Base-by-base conservation (phyloP, 2,113 vertebrate species). In the Bujurquina vittata region DNA sequence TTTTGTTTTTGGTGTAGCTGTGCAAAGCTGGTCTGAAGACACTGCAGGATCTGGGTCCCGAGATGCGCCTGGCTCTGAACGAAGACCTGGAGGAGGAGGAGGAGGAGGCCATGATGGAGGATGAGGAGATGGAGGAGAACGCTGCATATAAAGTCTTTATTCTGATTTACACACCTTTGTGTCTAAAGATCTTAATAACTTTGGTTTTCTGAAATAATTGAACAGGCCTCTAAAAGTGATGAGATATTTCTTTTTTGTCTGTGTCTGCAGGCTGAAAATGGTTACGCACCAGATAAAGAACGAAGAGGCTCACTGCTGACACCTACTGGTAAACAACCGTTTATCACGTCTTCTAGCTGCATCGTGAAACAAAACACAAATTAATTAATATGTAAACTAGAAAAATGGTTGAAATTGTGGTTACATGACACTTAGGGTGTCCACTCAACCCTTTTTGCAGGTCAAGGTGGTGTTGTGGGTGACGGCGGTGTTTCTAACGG, bases 21-120 rank as follows among this genome's bases (percentile, higher is more conserved):
- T 91, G 91, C 78, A 93, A 98, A 95, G 97, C 96, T 1, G 97
- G 97, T 59, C 95, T 98, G 81, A 94, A 95, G 89, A 97, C 96
- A 7, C 95, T 98, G 14, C 97, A 98, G 91, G 96, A 97, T 86
- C 94, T 98, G 88, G 97, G 96, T 54, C 97, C 97, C 3, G 97
- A 98, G 94, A 98, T 98, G 89, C 95, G 97, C 10, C 92, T 96
- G 85, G 97, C 97, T 75, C 95, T 98, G 83, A 96, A 95, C 23
- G 94, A 96, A 79, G 96, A 97, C 82, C 95, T 96, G 62, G 96
- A 97, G 2, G 95, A 95, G 46, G 93, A 95, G 46, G 93, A 93
- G 12, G 95, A 95, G 54, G 94, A 93, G 58, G 88, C 55, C 12
- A 74, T 93, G 84, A 91, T 91, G 74, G 95, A 95, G 26, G 92